Evolutionary conservation across 2,888 invertebrate species (phyloP).

Genomic region (Lasioglossum leucozonium): DNA sequence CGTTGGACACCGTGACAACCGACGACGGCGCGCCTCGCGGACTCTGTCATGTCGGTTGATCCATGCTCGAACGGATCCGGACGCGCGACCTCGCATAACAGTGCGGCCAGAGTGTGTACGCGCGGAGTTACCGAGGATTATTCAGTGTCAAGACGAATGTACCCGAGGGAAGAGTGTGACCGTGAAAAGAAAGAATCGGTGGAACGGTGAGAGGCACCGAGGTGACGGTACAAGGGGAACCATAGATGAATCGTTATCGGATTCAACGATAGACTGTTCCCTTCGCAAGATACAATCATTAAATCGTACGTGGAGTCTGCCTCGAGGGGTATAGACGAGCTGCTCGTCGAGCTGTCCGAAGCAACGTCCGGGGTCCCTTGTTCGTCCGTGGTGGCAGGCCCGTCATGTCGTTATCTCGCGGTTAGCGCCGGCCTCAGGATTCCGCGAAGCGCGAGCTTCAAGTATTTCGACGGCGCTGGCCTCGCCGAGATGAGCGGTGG

Average conservation of each 20-base stretch:
- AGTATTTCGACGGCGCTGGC: conserved; percentile 82
- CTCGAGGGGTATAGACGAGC: background rate
- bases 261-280: background rate
- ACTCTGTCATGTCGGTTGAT: conserved; percentile 8
- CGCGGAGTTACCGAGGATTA: conserved; percentile 28
- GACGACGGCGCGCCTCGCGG: conserved; percentile 16
- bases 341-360: background rate
- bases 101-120: conserved; percentile 10
- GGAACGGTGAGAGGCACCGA: no score
- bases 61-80: background rate
- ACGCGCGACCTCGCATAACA: background rate
- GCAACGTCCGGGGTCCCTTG: background rate
- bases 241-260: background rate
- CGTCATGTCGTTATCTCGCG: conserved; percentile 69
- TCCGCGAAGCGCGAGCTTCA: conserved; percentile 81
- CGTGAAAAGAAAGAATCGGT: conserved; percentile 13
- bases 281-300: conserved; percentile 11
- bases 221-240: no score
- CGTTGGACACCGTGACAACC: background rate
- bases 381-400: conserved; percentile 26
- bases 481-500: conserved; percentile 83
- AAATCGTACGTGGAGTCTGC: background rate
- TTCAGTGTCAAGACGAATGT: conserved; percentile 6
- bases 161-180: background rate
- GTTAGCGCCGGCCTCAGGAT: conserved; percentile 78